phyloP scores from a whole-genome alignment of 2,888 invertebrate species.

The Lycaena phlaeas region DNA sequence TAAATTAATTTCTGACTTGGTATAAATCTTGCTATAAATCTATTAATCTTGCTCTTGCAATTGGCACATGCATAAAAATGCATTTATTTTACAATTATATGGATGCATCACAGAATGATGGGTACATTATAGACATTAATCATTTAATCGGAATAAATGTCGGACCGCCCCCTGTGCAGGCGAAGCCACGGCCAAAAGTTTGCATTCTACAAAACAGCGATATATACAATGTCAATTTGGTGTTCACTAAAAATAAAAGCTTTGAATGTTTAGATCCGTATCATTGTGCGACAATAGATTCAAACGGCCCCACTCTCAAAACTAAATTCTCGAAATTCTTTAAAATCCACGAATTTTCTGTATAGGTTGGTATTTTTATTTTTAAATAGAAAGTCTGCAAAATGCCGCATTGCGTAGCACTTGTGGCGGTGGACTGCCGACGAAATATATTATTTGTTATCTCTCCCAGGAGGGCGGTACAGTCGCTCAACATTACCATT shows the following conservation, averaged over 20 bases:
- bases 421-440: conserved; percentile 38
- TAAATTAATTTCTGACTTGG: too few species aligned
- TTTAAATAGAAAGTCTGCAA: conserved; percentile 25
- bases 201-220: too few species aligned
- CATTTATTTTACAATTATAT: too few species aligned
- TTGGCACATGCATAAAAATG: too few species aligned
- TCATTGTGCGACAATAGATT: background rate
- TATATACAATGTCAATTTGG: too few species aligned
- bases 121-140: too few species aligned
- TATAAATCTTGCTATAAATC: too few species aligned
- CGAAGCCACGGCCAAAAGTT: too few species aligned
- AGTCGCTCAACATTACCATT: conserved; percentile 11
- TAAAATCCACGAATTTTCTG: background rate
- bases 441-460: conserved; percentile 62
- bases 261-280: background rate
- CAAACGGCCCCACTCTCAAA: background rate
- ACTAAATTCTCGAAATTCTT: background rate
- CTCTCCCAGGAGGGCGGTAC: conserved; percentile 43
- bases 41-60: too few species aligned
- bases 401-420: conserved; percentile 47
- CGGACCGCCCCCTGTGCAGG: too few species aligned
- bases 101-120: too few species aligned
- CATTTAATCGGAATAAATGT: too few species aligned
- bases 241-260: background rate
- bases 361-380: conserved; percentile 15